Conservation (phyloP, 2,888 invertebrate species). For the Syritta pipiens region DNA sequence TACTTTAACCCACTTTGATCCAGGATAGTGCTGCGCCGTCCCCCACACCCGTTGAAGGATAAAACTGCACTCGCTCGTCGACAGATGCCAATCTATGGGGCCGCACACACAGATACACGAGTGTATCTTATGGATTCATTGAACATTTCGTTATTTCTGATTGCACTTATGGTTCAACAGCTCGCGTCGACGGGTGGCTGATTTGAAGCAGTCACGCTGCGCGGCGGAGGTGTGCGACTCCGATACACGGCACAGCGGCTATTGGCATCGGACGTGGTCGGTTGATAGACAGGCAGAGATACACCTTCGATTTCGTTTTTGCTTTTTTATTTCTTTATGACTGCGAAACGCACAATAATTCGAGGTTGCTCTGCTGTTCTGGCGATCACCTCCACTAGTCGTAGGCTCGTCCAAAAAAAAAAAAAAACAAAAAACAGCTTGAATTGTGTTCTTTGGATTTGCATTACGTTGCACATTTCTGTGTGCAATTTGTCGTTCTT, state of each 20-base stretch:
- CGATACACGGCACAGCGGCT: not conserved
- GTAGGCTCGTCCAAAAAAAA: not conserved
- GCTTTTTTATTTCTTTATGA: too few relatives aligned
- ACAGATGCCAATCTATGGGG: too few relatives aligned
- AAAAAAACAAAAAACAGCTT: slow-evolving; percentile 28
- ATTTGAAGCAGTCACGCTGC: slow-evolving; percentile 9
- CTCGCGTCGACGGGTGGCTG: slow-evolving; percentile 20
- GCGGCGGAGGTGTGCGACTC: not conserved
- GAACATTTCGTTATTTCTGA: slow-evolving; percentile 64
- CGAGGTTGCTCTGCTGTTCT: slow-evolving; percentile 30
- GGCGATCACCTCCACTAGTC: not conserved
- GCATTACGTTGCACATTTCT: not conserved
- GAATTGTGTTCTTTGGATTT: slow-evolving; percentile 29
- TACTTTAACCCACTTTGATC: slow-evolving; percentile 60
- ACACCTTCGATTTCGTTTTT: slow-evolving; percentile 48
- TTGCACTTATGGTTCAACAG: slow-evolving; percentile 59
- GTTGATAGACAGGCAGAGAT: slow-evolving; percentile 27
- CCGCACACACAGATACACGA: too few relatives aligned
- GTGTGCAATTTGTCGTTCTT: not conserved
- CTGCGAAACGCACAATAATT: slow-evolving; percentile 39
- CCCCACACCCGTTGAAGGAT: not conserved
- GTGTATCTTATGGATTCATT: slow-evolving; percentile 57
- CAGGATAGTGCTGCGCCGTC: too few relatives aligned
- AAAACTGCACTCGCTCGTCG: not conserved
- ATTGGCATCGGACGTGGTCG: slow-evolving; percentile 44